Conservation (phyloP, 2,113 vertebrate genomes). For the Hylia prasina region DNA sequence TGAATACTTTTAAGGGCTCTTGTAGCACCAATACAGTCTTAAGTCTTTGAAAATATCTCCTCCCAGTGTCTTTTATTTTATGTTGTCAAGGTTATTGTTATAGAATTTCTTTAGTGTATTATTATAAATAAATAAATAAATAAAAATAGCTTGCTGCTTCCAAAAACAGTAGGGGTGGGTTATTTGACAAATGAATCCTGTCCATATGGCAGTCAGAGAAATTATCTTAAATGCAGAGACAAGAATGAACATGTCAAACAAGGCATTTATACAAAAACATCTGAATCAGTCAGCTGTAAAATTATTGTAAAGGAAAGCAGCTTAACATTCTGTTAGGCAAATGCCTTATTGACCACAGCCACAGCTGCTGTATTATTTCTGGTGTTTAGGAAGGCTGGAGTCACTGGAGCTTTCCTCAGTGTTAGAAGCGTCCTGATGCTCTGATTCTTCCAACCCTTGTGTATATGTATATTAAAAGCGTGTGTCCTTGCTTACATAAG, state of each 20-base stretch:
- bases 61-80: not conserved
- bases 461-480: not conserved
- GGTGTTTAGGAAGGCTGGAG: not conserved
- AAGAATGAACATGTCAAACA: conserved; percentile 23
- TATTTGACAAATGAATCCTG: not conserved
- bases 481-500: not conserved
- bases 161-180: not conserved
- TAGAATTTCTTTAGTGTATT: not conserved
- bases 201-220: conserved; percentile 11
- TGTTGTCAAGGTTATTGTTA: not conserved
- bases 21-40: not conserved
- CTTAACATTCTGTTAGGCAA: conserved; percentile 49
- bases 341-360: conserved; percentile 31
- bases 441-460: not conserved
- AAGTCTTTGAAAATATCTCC: not conserved
- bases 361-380: conserved; percentile 3
- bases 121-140: not conserved
- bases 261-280: conserved; percentile 19
- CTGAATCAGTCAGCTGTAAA: conserved; percentile 41
- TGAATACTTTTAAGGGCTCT: not conserved
- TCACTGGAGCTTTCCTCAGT: not conserved
- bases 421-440: not conserved
- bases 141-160: not conserved
- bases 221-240: conserved; percentile 24
- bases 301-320: conserved; percentile 9